Evolutionary conservation across 1,140 invertebrate species (phyloP), one percentile per base, ranked within the genome.

Genomic region (Bilobella aurantiaca): DNA sequence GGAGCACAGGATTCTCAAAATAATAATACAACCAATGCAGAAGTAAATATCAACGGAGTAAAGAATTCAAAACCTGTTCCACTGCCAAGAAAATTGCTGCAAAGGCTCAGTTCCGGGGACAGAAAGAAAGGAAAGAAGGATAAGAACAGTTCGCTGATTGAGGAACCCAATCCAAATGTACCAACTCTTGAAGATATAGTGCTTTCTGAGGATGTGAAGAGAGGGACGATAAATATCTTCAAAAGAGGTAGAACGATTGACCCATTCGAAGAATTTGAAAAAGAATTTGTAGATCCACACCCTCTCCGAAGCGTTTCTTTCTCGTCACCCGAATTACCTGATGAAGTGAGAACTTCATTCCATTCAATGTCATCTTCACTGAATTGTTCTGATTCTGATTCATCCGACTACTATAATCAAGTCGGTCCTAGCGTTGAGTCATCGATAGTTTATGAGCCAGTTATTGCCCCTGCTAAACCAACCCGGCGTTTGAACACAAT

Each of bases 211-310:
- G 58, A 67, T 14, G 27, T 27, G 18, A 72, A 72, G 31, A 23
- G 65, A 12, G 65, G 46, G 1, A 72, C 70, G 42, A 69, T 72
- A 12, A 72, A 68, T 37, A n/a, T 72, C 0, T 72, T 72, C 58
- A 62, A 65, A 28, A 25, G 67, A 8, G 27, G n/a, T 2, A 23
- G 63, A 32, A 37, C 16, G n/a, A 62, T 47, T n/a, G 58, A 70
- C 65, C 70, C 67, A 1, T 69, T 72, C 21, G 69, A 63, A 12
- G 58, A 71, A 23, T 71, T 71, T 56, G 67, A 71, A 37, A 60
- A 30, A 3, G 63, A 64, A 21, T 37, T 69, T 16, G 60, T 58
- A 58, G 67, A 64, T 46, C 46, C 64, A 8, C 16, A 62, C 18
- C 34, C 62, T 25, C 49, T 66, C 1, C 12, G 42, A 31, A 27